Base-by-base conservation (phyloP, 2,113 vertebrate species). In the Pyrgilauda ruficollis region DNA sequence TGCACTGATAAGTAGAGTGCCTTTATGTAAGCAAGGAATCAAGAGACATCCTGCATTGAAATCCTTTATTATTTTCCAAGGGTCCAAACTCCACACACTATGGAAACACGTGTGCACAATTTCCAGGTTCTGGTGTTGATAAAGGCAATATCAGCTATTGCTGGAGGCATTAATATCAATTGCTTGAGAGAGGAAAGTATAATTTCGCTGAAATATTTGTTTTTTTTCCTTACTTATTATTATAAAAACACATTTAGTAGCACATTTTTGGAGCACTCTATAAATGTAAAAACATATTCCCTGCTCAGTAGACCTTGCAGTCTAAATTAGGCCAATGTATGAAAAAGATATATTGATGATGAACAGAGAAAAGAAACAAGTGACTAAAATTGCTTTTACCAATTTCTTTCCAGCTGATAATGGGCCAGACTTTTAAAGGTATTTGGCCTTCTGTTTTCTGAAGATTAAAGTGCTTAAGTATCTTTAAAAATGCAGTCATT, bases 271-370 rank as follows among this genome's bases (percentile, higher is more conserved):
- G 53, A 14, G 1, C 21, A 76, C 10, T 79, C 47, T 79, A 35
- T 83, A 83, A 91, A 89, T 66, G n/a, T 87, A 75, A 89, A 94
- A 89, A 53, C 49, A 66, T 85, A 84, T 76, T 87, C 62, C 30
- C 46, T 84, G 53, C 53, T 82, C 69, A 85, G 49, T 58, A 75
- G 53, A 91, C 66, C 49, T 73, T 93, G 53, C 53, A 85, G 27
- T 68, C 53, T 56, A 82, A 81, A 84, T 94, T 67, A 84, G 77
- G 76, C 50, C 69, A 84, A 43, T 84, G 75, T 74, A 68, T 53
- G 81, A 95, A 68, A 82, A 87, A 74, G 53, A 56, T 87, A 16
- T 28, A 69, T 56, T 44, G 62, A 41, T 68, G 56, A 64, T 87
- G 62, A 89, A 66, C 18, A 58, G 61, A 80, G 46, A 67, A 83